phyloP scores from a whole-genome alignment of 2,797 vertebrate species.

The Phylloscopus collybita region DNA sequence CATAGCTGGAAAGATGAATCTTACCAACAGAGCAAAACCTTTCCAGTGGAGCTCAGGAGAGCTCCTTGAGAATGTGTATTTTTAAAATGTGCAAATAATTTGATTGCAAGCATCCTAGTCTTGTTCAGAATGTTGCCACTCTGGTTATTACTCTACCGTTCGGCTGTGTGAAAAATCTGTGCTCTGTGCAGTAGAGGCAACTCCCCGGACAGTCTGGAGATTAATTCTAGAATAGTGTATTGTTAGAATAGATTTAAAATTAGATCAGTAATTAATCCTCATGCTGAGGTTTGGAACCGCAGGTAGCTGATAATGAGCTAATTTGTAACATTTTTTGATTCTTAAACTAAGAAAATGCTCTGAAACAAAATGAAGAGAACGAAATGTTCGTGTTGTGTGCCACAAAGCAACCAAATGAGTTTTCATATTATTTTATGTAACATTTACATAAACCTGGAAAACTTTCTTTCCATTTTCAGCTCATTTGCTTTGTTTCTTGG shows the following conservation, averaged over 20 bases:
- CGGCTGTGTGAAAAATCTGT: fast-evolving
- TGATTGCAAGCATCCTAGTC: neutral
- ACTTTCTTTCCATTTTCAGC: neutral
- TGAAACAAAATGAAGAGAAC: neutral
- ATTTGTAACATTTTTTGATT: neutral
- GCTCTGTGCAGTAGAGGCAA: neutral
- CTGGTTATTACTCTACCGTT: neutral
- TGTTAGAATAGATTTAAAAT: conserved; percentile 9
- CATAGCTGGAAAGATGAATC: neutral
- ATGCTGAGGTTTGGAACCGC: neutral
- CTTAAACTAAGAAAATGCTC: neutral
- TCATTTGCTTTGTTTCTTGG: neutral
- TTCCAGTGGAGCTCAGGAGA: neutral
- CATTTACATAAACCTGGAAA: neutral
- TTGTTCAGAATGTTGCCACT: neutral
- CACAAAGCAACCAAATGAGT: neutral
- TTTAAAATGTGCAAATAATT: neutral
- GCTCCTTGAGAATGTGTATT: neutral
- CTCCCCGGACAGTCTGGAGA: neutral
- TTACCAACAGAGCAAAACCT: neutral
- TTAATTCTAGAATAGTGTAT: neutral
- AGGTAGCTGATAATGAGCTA: conserved; percentile 25
- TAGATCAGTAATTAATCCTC: neutral
- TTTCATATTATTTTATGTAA: neutral
- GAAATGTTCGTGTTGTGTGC: neutral